A percentile compares a stretch with the other conserved stretches of the same genome.
Conservation (phyloP, 2,888 invertebrate species). For the Campoplex nolae region DNA sequence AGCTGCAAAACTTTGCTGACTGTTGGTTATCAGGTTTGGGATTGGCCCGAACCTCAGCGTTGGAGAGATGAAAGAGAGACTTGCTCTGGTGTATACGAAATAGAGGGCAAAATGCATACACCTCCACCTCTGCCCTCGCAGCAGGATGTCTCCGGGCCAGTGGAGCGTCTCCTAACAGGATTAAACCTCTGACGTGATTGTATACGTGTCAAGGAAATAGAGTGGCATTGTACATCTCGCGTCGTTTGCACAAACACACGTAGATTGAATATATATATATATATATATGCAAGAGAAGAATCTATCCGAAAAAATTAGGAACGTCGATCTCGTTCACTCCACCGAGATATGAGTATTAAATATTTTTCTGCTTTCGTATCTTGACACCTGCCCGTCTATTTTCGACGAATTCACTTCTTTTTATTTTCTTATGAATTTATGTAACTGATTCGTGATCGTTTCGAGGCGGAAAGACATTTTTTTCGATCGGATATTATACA, state of each 20-base stretch:
- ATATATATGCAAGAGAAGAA: conserved; percentile 11
- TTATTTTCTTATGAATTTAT: conserved; percentile 9
- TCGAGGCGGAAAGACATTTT: background rate
- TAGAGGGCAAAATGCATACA: conserved; percentile 50
- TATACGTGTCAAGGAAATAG: conserved; percentile 83
- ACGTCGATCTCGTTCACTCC: conserved; percentile 71
- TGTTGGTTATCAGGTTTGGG: conserved; percentile 62
- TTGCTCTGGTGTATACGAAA: conserved; percentile 45
- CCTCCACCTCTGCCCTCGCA: conserved; percentile 74
- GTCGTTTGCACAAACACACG: conserved; percentile 43
- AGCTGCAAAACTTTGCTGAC: conserved; percentile 42
- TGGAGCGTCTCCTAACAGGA: conserved; percentile 82
- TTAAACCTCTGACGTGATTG: conserved; percentile 82
- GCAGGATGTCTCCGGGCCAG: conserved; percentile 79
- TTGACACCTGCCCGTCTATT: conserved; percentile 63
- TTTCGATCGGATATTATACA: background rate
- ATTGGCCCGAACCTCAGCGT: conserved; percentile 53
- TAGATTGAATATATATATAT: conserved; percentile 43
- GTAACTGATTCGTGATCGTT: conserved; percentile 10
- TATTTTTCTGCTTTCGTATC: conserved; percentile 67
- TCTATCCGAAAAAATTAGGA: conserved; percentile 77
- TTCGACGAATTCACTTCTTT: conserved; percentile 48
- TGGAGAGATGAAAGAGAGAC: conserved; percentile 36
- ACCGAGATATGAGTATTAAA: conserved; percentile 73
- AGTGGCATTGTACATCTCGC: conserved; percentile 79